Evolutionary conservation across 2,113 vertebrate species (phyloP).

Genomic region (Thoracochromis brauschi): DNA sequence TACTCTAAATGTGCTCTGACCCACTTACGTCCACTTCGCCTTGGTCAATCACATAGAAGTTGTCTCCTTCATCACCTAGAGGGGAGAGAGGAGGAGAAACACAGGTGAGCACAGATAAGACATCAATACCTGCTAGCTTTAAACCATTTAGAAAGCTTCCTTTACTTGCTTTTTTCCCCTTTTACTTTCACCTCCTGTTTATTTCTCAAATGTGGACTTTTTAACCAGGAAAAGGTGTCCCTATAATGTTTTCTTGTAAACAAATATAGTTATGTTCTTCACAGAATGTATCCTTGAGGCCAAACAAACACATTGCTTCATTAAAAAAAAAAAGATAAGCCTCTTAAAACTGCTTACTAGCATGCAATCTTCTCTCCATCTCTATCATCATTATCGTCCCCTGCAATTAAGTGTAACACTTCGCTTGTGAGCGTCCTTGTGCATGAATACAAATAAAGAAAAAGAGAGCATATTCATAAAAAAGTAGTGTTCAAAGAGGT

Average conservation of each 20-base stretch:
- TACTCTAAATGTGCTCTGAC: not conserved
- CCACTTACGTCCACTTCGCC: conserved; percentile 95
- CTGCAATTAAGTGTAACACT: not conserved
- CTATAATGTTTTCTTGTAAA: not conserved
- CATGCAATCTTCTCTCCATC: not conserved
- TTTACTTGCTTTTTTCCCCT: not conserved
- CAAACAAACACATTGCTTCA: not conserved
- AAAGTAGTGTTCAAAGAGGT: not conserved
- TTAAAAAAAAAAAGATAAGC: not conserved
- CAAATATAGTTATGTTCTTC: not conserved
- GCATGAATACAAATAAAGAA: not conserved
- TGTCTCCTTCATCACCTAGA: conserved; percentile 94
- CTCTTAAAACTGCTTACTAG: not conserved
- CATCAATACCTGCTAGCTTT: not conserved
- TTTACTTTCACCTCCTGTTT: not conserved
- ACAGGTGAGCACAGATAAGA: not conserved
- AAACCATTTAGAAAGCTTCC: not conserved
- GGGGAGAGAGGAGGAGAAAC: conserved; percentile 13
- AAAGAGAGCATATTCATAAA: not conserved
- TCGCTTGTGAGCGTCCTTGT: not conserved
- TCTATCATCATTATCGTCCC: not conserved
- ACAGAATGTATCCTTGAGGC: not conserved
- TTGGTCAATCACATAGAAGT: conserved; percentile 97
- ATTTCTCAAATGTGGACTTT: not conserved
- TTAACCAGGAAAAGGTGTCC: not conserved